Evolutionary conservation across 2,888 invertebrate species (phyloP).

Genomic region (Seira ritae): DNA sequence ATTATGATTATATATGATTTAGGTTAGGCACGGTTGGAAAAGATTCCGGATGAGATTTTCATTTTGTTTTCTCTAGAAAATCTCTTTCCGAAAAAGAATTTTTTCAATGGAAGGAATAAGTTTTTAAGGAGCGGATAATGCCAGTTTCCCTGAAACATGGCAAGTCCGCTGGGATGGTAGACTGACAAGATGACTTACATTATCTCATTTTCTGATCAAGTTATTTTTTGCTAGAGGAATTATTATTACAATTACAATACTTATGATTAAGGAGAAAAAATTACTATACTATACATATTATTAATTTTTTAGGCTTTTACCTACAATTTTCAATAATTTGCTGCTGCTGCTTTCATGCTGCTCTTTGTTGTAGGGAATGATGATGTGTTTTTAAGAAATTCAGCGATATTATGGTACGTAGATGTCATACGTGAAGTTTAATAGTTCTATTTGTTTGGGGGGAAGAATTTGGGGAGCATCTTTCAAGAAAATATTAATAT

Average conservation of each 20-base stretch:
- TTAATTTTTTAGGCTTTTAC: conserved; percentile 11
- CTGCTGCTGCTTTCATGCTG: too few species aligned
- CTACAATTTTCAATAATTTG: neutral
- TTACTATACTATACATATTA: too few species aligned
- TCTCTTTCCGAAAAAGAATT: conserved; percentile 29
- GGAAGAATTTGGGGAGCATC: neutral
- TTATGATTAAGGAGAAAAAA: too few species aligned
- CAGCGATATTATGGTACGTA: conserved; percentile 52
- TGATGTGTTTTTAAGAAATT: neutral
- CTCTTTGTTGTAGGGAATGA: neutral
- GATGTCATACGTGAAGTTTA: conserved; percentile 36
- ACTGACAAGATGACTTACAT: conserved; percentile 66
- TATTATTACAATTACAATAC: neutral
- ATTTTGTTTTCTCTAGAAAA: conserved; percentile 15
- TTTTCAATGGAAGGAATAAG: conserved; percentile 43
- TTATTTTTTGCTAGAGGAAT: conserved; percentile 55
- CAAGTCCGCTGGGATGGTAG: conserved; percentile 57
- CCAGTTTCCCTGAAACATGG: neutral
- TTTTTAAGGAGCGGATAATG: conserved; percentile 48
- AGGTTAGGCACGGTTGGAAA: conserved; percentile 32
- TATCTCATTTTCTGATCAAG: conserved; percentile 67
- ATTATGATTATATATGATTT: neutral
- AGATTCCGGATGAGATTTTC: conserved; percentile 41
- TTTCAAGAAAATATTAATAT: neutral
- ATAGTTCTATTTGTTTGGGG: conserved; percentile 57